Conservation (phyloP, 2,888 invertebrate species). For the Anodontia alba region DNA sequence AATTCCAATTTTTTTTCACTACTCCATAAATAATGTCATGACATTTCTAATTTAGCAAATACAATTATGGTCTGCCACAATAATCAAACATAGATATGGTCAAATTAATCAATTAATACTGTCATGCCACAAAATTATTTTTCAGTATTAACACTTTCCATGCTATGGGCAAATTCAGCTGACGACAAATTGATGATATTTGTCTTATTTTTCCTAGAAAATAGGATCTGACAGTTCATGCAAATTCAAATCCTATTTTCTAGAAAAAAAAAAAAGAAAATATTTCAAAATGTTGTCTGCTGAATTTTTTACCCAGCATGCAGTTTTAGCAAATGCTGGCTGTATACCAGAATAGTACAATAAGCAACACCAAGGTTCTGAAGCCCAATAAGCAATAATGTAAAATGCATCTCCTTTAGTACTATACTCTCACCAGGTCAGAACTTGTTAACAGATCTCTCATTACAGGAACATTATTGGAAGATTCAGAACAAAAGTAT, state of each 20-base stretch:
- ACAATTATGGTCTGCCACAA: neutral
- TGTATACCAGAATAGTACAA: neutral
- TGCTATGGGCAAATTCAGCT: too few relatives aligned
- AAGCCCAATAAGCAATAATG: neutral
- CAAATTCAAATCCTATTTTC: too few relatives aligned
- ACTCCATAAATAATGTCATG: neutral
- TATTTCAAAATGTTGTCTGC: too few relatives aligned
- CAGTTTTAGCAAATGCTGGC: neutral
- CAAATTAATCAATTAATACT: constrained; percentile 5
- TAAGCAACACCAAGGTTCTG: neutral
- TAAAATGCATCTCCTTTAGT: neutral
- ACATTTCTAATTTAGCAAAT: too few relatives aligned
- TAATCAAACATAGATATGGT: neutral
- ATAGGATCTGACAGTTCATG: too few relatives aligned
- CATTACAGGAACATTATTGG: constrained; percentile 5
- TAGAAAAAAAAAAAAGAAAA: too few relatives aligned
- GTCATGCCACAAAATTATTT: neutral
- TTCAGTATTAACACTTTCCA: too few relatives aligned
- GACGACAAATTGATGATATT: too few relatives aligned
- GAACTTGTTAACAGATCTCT: neutral
- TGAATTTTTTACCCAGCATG: too few relatives aligned
- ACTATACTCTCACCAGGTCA: neutral
- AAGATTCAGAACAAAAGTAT: neutral
- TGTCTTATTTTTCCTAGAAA: too few relatives aligned
- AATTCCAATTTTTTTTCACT: neutral